Evolutionary conservation across 1,140 invertebrate genomes (phyloP), one percentile per base, ranked within the genome.

Genomic region (Drosophila sp.): DNA sequence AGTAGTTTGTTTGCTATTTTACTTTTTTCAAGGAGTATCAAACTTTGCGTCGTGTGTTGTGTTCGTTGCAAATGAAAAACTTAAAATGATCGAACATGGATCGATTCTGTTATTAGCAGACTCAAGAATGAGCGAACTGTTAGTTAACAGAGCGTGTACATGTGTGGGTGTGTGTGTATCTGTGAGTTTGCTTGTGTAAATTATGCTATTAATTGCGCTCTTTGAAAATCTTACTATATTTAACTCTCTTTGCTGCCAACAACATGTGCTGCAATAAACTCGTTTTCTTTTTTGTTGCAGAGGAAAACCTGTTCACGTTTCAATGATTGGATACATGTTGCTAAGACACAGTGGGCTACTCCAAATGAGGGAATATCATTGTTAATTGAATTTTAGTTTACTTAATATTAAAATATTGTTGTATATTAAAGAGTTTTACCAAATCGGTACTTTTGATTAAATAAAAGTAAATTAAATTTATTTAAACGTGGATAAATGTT

Each of bases 41-140:
- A 66, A 73, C 58, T 76, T 82, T 77, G 79, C 72, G 72, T 87
- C 84, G 82, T 82, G 87, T 77, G 72, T 87, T 87, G 82, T 82
- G 87, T 77, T 91, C 90, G 85, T 75, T 79, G 78, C 85, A 82
- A 91, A 85, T 90, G 82, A 73, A 84, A 91, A 91, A 91, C 72
- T 91, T 80, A 70, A 91, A 91, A 79, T 91, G 87, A 91, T 91
- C 85, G 90, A 83, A 60, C 69, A 40, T 41, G 66, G 64, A 64
- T 91, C 78, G 78, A 91, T 50, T 50, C 44, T 50, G 44, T 50
- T 50, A 50, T 50, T 50, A 50, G 25, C 44, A 50, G 44, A 50
- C 23, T 50, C 44, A 50, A 50, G 7, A 50, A 27, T 27, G 44
- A 50, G 44, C 17, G 2, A 47, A 7, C 23, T 50, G 44, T 50